Evolutionary conservation across 2,888 invertebrate genomes (phyloP).

Genomic region (Meiosimyza platycephala): DNA sequence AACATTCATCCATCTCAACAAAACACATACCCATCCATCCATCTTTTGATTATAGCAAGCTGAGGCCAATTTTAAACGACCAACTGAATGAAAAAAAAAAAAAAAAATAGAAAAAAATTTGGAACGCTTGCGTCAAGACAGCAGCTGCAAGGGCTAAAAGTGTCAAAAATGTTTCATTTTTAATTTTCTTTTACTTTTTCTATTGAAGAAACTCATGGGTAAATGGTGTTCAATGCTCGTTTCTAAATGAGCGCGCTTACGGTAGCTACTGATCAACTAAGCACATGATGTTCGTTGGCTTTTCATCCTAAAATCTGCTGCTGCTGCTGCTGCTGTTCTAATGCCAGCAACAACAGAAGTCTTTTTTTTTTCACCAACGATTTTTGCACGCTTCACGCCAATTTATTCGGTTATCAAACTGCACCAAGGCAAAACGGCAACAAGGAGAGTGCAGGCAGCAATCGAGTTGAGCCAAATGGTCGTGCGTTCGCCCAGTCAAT

Average conservation of each 20-base stretch:
- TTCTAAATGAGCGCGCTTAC: neutral
- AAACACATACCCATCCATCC: slow-evolving; percentile 36
- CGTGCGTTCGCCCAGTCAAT: neutral
- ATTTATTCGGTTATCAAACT: slow-evolving; percentile 64
- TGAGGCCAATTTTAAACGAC: slow-evolving; percentile 39
- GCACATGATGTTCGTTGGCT: slow-evolving; percentile 1
- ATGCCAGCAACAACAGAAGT: neutral
- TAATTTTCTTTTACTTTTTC: slow-evolving; percentile 17
- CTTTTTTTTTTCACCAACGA: slow-evolving; percentile 49
- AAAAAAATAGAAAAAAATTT: neutral
- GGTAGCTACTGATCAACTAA: slow-evolving; percentile 6
- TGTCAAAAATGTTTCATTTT: slow-evolving; percentile 48
- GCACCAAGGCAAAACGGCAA: slow-evolving; percentile 31
- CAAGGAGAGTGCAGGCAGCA: neutral
- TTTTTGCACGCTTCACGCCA: slow-evolving; percentile 68
- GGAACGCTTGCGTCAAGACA: slow-evolving; percentile 1
- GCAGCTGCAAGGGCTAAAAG: slow-evolving; percentile 42
- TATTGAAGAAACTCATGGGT: slow-evolving; percentile 9
- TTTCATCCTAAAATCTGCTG: slow-evolving; percentile 11
- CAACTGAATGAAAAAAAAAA: slow-evolving; percentile 16
- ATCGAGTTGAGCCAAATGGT: neutral
- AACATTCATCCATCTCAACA: slow-evolving; percentile 38
- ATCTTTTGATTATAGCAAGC: slow-evolving; percentile 42
- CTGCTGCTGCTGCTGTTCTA: neutral
- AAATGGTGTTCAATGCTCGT: neutral